Conservation (phyloP, 2,888 invertebrate species). For the Xestobium rufovillosum region DNA sequence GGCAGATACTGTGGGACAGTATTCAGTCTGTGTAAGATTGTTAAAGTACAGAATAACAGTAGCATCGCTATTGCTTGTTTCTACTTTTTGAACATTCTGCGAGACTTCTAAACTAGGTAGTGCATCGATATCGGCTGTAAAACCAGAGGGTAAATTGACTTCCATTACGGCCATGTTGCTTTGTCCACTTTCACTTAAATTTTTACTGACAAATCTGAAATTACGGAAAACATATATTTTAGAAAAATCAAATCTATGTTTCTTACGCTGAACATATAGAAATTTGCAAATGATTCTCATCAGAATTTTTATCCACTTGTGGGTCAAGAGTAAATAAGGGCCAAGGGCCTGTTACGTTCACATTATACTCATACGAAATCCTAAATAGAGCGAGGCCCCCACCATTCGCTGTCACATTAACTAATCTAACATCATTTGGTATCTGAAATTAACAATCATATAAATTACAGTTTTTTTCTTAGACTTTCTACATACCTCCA, state of each 20-base stretch:
- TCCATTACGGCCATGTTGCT: constrained; percentile 91
- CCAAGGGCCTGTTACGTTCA: constrained; percentile 81
- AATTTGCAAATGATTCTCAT: constrained; percentile 66
- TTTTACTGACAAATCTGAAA: constrained; percentile 55
- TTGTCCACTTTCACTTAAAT: constrained; percentile 54
- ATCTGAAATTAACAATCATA: constrained; percentile 38
- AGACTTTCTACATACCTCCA: constrained; percentile 55
- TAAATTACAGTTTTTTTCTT: constrained; percentile 1
- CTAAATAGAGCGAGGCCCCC: constrained; percentile 72
- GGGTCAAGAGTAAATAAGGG: constrained; percentile 82
- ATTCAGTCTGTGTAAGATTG: constrained; percentile 53
- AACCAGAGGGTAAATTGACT: constrained; percentile 86
- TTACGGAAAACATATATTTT: constrained; percentile 15
- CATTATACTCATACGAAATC: constrained; percentile 71
- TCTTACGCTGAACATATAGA: constrained; percentile 72
- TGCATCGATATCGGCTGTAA: constrained; percentile 69
- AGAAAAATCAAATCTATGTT: constrained; percentile 5
- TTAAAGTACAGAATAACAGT: constrained; percentile 66
- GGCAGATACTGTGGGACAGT: constrained; percentile 79
- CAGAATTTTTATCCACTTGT: constrained; percentile 73
- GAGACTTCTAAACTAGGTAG: constrained; percentile 54
- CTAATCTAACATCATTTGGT: constrained; percentile 50
- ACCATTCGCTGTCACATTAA: constrained; percentile 71
- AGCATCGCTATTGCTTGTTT: constrained; percentile 60
- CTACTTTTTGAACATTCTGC: constrained; percentile 57